Base-by-base conservation (phyloP, 2,888 invertebrate genomes). In the Pollenia griseotomentosa region DNA sequence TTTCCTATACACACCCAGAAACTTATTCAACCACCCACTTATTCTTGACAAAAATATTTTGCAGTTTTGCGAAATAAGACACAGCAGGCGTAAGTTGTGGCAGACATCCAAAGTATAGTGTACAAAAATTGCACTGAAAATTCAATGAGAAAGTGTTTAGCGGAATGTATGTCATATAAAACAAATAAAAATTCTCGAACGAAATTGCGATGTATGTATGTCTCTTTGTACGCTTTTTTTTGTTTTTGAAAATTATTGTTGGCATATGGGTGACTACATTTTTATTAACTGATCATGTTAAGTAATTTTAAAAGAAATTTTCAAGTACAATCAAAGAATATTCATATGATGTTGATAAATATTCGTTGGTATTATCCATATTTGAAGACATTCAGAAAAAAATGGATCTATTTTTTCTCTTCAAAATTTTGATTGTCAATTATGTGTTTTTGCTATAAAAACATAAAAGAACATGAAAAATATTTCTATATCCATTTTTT, bases 131-230 rank as follows among this genome's bases (percentile, higher is more conserved):
- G 51, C 33, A 79, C 7, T 57, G 74, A 53, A 73, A 84, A 74
- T 61, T 74, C 74, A 87, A 87, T 81, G 70, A 78, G 81, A 84
- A 87, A 84, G 81, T 82, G 81, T 84, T 80, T 84, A 74, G 68
- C 55, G 65, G 81, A 83, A 83, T 86, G 74, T 80, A 44, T 79
- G 86, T 59, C 70, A 79, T 65, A 55, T 4, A 44, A 66, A 74
- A 80, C 11, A 63, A 63, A 55, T 48, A 65, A 57, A 71, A 75
- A 57, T 65, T 78, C n/a, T 53, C 61, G 59, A 48, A 51, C 40
- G 61, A 44, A 74, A 73, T 12, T 66, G 59, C 4, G 19, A 74
- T 61, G 66, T 40, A 19, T 10, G 23, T 66, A 33, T 33, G 33
- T 33, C 23, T 23, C 0, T 23, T 33, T 5, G 33, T 33, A 6